phyloP scores from a whole-genome alignment of 2,888 invertebrate genomes.

The Masnerella sp. region DNA sequence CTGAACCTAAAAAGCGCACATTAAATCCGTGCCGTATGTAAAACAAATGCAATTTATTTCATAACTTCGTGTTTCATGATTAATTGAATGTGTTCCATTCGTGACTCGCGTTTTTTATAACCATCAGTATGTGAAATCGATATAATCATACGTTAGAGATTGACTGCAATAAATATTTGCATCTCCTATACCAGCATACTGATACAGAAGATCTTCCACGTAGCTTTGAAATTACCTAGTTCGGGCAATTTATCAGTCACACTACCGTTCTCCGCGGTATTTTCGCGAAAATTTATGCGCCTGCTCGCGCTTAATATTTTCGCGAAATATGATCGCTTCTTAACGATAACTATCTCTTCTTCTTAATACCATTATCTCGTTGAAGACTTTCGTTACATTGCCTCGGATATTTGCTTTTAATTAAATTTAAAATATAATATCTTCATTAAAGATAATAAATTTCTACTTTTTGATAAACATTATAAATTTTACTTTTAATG shows the following conservation, averaged over 20 bases:
- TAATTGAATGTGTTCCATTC: slow-evolving; percentile 48
- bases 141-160: slow-evolving; percentile 59
- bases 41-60: slow-evolving; percentile 49
- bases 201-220: slow-evolving; percentile 48
- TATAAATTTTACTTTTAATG: no score
- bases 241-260: slow-evolving; percentile 55
- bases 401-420: no score
- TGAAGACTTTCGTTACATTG: no score
- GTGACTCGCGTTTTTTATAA: slow-evolving; percentile 41
- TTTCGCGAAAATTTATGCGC: slow-evolving; percentile 55
- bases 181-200: slow-evolving; percentile 55
- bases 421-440: no score
- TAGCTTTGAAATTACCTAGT: slow-evolving; percentile 50
- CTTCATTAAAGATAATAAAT: no score
- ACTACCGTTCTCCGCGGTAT: slow-evolving; percentile 54
- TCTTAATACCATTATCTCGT: no score
- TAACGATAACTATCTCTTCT: slow-evolving; percentile 39
- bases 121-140: slow-evolving; percentile 55
- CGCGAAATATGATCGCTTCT: slow-evolving; percentile 53
- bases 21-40: background rate
- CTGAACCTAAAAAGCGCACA: background rate
- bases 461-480: no score
- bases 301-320: slow-evolving; percentile 44
- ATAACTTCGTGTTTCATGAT: slow-evolving; percentile 49
- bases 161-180: slow-evolving; percentile 62